Evolutionary conservation across 2,888 invertebrate species (phyloP).

Genomic region (Drosophila paramelanica): DNA sequence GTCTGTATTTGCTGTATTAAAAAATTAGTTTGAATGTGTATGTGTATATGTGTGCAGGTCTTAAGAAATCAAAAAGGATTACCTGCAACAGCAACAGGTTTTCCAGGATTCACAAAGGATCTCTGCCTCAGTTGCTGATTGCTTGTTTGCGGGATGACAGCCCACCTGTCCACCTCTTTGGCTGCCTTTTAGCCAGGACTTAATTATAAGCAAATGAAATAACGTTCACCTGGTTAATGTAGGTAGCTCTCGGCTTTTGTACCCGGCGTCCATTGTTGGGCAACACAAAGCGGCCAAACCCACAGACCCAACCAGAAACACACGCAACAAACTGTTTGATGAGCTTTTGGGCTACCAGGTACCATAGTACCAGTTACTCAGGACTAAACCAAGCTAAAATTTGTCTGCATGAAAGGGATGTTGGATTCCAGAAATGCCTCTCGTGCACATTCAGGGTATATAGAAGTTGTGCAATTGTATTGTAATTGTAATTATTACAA

Average conservation of each 20-base stretch:
- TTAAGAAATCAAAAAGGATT: conserved; percentile 73
- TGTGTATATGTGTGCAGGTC: conserved; percentile 29
- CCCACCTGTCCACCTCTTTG: neutral
- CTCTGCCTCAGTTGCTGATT: conserved; percentile 24
- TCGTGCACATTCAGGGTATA: neutral
- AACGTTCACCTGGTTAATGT: conserved; percentile 69
- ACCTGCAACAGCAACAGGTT: conserved; percentile 69
- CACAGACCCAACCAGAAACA: conserved; percentile 33
- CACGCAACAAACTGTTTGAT: conserved; percentile 18
- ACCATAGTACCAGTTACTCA: neutral
- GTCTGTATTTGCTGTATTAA: conserved; percentile 53
- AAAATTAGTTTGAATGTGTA: conserved; percentile 64
- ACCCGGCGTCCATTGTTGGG: conserved; percentile 47
- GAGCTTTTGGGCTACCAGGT: neutral
- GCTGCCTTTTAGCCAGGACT: conserved; percentile 16
- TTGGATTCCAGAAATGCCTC: neutral
- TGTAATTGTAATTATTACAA: too few relatives aligned
- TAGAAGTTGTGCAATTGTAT: too few relatives aligned
- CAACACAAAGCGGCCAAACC: conserved; percentile 40
- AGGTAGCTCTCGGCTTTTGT: conserved; percentile 53
- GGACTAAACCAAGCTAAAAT: conserved; percentile 8
- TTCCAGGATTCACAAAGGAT: conserved; percentile 38
- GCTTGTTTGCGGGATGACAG: conserved; percentile 17
- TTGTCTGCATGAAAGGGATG: neutral
- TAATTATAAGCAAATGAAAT: conserved; percentile 76